phyloP scores from a whole-genome alignment of 2,888 invertebrate species.

The Platycnemis pennipes region DNA sequence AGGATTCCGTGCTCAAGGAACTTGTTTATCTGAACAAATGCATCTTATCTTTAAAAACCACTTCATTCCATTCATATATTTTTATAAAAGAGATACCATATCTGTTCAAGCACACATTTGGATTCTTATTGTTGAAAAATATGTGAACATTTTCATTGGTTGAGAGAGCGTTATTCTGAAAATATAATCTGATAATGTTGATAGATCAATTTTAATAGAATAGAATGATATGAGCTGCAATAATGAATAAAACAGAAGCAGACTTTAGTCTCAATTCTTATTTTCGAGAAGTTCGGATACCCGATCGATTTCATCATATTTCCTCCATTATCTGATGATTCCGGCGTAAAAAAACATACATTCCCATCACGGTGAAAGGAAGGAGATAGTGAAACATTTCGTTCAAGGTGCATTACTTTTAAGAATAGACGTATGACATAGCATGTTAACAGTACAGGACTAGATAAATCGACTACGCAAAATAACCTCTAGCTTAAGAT shows the following conservation, averaged over 20 bases:
- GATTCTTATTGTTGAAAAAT: neutral
- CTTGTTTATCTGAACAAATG: neutral
- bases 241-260: neutral
- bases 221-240: neutral
- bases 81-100: neutral
- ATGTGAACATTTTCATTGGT: neutral
- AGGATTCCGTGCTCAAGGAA: neutral
- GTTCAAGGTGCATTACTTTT: too few relatives aligned
- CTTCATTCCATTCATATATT: neutral
- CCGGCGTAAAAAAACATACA: too few relatives aligned
- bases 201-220: neutral
- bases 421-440: too few relatives aligned
- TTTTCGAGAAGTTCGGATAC: neutral
- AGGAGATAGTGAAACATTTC: neutral
- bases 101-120: neutral
- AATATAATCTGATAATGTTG: neutral
- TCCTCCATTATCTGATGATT: too few relatives aligned
- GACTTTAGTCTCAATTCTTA: neutral
- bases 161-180: neutral
- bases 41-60: slow-evolving; percentile 1
- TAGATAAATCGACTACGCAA: too few relatives aligned
- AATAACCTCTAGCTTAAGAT: too few relatives aligned
- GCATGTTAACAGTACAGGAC: too few relatives aligned
- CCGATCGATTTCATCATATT: neutral
- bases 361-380: neutral